phyloP scores from a whole-genome alignment of 2,113 vertebrate species.

The Amblyopsis rosae region DNA sequence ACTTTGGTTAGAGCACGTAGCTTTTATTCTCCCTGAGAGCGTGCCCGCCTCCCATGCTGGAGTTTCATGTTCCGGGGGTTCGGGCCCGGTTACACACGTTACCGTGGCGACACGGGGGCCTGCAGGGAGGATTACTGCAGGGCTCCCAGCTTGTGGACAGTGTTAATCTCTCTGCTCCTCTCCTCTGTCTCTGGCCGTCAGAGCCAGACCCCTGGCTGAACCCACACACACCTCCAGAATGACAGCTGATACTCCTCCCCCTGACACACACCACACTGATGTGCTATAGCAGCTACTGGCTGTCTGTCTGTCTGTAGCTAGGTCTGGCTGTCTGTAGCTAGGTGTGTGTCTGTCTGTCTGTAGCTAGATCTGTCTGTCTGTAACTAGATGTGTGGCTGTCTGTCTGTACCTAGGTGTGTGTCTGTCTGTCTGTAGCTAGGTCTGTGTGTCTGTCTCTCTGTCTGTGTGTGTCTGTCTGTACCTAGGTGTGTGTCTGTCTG shows the following conservation, averaged over 20 bases:
- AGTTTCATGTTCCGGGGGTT: too few relatives aligned
- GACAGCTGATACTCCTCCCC: slow-evolving; percentile 70
- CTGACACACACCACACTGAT: neutral
- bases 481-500: neutral
- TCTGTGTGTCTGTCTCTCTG: neutral
- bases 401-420: neutral
- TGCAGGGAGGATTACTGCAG: slow-evolving; percentile 9
- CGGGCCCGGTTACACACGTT: too few relatives aligned
- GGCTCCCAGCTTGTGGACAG: slow-evolving; percentile 47
- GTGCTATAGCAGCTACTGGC: too few relatives aligned
- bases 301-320: neutral
- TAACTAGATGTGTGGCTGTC: neutral
- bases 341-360: neutral
- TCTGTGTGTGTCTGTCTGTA: neutral
- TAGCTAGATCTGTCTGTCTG: neutral
- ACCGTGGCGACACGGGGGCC: neutral
- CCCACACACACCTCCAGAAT: slow-evolving; percentile 67
- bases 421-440: slow-evolving; percentile 5
- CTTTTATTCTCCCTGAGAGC: too few relatives aligned
- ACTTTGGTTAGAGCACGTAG: too few relatives aligned
- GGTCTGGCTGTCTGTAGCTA: neutral
- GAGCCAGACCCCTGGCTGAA: slow-evolving; percentile 70
- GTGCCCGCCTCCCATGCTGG: too few relatives aligned
- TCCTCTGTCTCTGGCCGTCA: slow-evolving; percentile 43
- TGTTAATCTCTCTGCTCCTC: slow-evolving; percentile 54